Conservation (phyloP, 2,888 invertebrate genomes). For the Sinotaia quadrata region DNA sequence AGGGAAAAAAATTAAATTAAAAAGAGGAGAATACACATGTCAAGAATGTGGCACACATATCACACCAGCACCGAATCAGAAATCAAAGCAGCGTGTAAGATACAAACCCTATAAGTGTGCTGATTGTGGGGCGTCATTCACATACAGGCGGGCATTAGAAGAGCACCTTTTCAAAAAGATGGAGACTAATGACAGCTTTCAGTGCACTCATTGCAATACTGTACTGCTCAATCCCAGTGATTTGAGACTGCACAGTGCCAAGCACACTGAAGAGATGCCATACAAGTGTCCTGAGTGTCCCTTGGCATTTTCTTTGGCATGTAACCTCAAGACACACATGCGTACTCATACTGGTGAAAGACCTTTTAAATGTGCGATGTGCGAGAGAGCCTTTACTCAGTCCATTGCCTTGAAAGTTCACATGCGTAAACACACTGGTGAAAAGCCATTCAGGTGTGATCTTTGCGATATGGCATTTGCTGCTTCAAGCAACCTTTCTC, state of each 20-base stretch:
- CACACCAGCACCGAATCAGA: background rate
- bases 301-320: slow-evolving; percentile 21
- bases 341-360: slow-evolving; percentile 31
- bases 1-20: background rate
- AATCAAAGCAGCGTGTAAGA: background rate
- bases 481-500: slow-evolving; percentile 20
- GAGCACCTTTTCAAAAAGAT: slow-evolving; percentile 8
- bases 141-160: slow-evolving; percentile 7
- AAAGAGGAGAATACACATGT: background rate
- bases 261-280: slow-evolving; percentile 13
- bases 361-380: slow-evolving; percentile 16
- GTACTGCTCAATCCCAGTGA: slow-evolving; percentile 12
- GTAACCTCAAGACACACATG: slow-evolving; percentile 24
- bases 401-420: slow-evolving; percentile 26
- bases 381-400: slow-evolving; percentile 23
- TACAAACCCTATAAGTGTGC: slow-evolving; percentile 5
- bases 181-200: background rate
- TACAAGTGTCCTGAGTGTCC: slow-evolving; percentile 20
- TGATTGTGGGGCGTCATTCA: slow-evolving; percentile 5
- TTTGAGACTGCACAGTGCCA: background rate
- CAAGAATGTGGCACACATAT: slow-evolving; percentile 8
- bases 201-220: slow-evolving; percentile 8
- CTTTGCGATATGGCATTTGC: slow-evolving; percentile 27
- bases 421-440: slow-evolving; percentile 32
- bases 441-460: slow-evolving; percentile 28